Evolutionary conservation across 2,797 vertebrate species (phyloP), one percentile per base, ranked within the genome.

Genomic region (Anguilla pacifica): DNA sequence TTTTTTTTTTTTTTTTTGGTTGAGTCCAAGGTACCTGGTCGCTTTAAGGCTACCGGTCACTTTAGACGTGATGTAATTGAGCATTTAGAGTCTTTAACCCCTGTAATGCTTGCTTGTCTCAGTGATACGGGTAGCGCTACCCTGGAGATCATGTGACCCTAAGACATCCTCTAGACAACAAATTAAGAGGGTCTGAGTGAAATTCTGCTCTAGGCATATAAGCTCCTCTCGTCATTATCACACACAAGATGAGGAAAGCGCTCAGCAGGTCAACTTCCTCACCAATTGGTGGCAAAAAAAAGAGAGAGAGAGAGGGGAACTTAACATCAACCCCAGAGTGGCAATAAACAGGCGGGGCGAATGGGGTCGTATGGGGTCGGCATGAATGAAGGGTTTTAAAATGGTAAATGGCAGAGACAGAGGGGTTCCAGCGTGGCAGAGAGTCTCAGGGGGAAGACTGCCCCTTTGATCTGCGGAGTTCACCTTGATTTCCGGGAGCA

Each of bases 211-310:
- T 6, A 79, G 74, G 91, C 90, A 92, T 95, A 93, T 95, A 92
- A 95, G 93, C 93, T 91, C 88, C 86, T 64, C 49, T 89, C 91
- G 90, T 93, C 94, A n/a, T 94, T 88, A 79, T 86, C 89, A 93
- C 91, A 91, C 92, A 94, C 93, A 94, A 94, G 93, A 91, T 49
- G 90, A 93, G 92, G 92, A 93, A 94, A 95, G 94, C 92, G 93
- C 94, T 91, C 93, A 93, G 93, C 92, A 93, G 94, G 95, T 90
- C 11, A 70, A 93, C 95, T 95, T 96, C 95, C 95, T 95, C 94
- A 91, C 89, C 91, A 89, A 88, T 77, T 86, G 61, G 85, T 86
- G 82, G 89, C 84, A 92, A 89, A 74, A 67, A 7, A 74, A 22
- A 67, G 61, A 19, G 43, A 11, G 3, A 53, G 4, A 90, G 88